Evolutionary conservation across 1,140 invertebrate genomes (phyloP).

Genomic region (Neodiprion virginianus): DNA sequence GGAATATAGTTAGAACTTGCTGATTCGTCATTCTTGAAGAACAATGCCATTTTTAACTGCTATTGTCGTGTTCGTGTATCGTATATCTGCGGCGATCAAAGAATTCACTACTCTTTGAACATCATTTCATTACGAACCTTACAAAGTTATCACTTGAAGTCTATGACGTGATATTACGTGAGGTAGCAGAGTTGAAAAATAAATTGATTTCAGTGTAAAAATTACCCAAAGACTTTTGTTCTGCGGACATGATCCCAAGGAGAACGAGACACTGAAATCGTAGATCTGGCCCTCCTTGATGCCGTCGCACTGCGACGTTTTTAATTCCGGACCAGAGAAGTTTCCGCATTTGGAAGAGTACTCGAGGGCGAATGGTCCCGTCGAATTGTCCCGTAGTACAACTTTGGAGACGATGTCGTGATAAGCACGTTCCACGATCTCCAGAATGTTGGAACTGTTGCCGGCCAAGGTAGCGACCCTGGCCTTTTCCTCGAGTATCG

Average conservation of each 20-base stretch:
- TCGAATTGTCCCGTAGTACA: slow-evolving; percentile 41
- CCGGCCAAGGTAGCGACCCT: slow-evolving; percentile 36
- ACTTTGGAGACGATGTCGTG: slow-evolving; percentile 37
- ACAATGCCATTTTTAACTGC: too few relatives aligned
- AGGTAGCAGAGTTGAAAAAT: too few relatives aligned
- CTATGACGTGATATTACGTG: too few relatives aligned
- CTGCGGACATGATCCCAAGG: slow-evolving; percentile 35
- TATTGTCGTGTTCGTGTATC: too few relatives aligned
- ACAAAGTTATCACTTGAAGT: too few relatives aligned
- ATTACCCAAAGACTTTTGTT: slow-evolving; percentile 40
- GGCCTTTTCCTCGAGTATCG: slow-evolving; percentile 37
- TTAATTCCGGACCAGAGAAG: background rate
- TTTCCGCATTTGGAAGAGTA: slow-evolving; percentile 40
- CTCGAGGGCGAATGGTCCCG: slow-evolving; percentile 23
- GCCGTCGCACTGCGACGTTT: slow-evolving; percentile 33
- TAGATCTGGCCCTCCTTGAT: slow-evolving; percentile 39
- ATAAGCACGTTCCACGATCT: slow-evolving; percentile 43
- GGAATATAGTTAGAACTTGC: slow-evolving; percentile 19
- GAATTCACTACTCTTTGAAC: too few relatives aligned
- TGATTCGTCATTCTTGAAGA: too few relatives aligned
- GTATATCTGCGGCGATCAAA: too few relatives aligned
- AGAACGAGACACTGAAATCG: slow-evolving; percentile 37
- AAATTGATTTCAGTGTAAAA: background rate
- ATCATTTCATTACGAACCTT: too few relatives aligned
- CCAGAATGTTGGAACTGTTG: slow-evolving; percentile 45